Conservation (phyloP, 92 coral and sea anemone genomes). For the Phenganax stokvisi region DNA sequence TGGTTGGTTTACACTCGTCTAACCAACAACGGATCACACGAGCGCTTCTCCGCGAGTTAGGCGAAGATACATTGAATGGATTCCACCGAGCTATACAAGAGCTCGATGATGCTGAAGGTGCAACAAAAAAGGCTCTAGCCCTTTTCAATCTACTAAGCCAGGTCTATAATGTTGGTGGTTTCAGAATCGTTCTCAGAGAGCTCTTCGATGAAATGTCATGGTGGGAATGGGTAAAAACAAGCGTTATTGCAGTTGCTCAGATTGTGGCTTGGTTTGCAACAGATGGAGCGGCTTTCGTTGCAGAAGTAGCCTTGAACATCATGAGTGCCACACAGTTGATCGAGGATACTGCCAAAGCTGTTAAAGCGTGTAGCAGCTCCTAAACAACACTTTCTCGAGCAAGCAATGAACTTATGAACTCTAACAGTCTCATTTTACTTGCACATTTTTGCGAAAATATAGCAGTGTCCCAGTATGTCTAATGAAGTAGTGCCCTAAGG, state of each 20-base stretch:
- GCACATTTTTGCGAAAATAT: too few species aligned
- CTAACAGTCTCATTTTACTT: too few species aligned
- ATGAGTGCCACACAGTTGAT: slow-evolving; percentile 15
- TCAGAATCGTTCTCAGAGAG: slow-evolving; percentile 21
- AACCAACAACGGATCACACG: background rate
- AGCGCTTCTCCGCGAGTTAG: slow-evolving; percentile 1
- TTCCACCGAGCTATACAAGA: slow-evolving; percentile 1
- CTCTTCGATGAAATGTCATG: slow-evolving; percentile 34
- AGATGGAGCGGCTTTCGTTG: slow-evolving; percentile 32
- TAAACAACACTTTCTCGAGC: background rate
- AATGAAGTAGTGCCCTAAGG: too few species aligned
- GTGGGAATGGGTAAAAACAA: slow-evolving; percentile 30
- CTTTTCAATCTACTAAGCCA: background rate
- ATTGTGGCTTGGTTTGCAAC: slow-evolving; percentile 22
- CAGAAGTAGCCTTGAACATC: slow-evolving; percentile 31
- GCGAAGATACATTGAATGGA: slow-evolving; percentile 20
- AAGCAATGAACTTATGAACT: too few species aligned
- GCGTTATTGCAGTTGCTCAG: slow-evolving; percentile 35
- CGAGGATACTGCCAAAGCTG: background rate
- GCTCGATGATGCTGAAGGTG: slow-evolving; percentile 21
- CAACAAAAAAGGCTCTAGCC: slow-evolving; percentile 25
- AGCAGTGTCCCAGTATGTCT: too few species aligned
- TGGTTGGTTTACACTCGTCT: background rate
- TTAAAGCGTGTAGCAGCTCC: background rate
- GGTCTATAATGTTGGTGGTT: slow-evolving; percentile 23